Base-by-base conservation (phyloP, 2,888 invertebrate species). In the Dione juno region DNA sequence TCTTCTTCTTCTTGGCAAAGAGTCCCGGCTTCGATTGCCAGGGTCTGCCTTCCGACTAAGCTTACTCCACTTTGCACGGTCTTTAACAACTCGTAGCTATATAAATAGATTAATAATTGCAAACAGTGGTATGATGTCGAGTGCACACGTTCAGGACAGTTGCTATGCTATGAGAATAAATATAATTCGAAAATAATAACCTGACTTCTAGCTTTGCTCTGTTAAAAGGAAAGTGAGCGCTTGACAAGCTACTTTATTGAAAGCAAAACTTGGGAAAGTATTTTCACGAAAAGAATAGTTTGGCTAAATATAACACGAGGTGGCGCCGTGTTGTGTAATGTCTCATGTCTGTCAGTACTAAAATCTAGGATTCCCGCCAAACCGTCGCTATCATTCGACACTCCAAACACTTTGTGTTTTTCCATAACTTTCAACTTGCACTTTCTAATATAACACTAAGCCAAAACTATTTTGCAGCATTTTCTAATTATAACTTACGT, bases 271-370 rank as follows among this genome's bases (percentile, higher is more conserved):
- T 65, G 53, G 64, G 68, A 69, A 74, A 70, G 69, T 71, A 75
- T 74, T 72, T 75, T 73, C 71, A 75, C 78, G 78, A 79, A 79
- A 81, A 80, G 77, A 79, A 75, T 74, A 76, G 77, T 70, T 73
- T 79, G 77, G 73, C 79, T 76, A 74, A 69, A 72, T 69, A 74
- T 72, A 69, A 74, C 77, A 74, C 77, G 78, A 82, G 82, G 81
- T 81, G 84, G 83, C 84, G 82, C 79, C 78, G 71, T 58, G 64
- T 77, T 75, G 75, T 77, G 79, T 75, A 79, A 81, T 76, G 78
- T 80, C 80, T 75, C 78, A 81, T 76, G 78, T 80, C 80, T 82
- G 81, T 82, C 82, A 84, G 76, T 66, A 72, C 77, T 75, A 68
- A 69, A 77, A 80, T 75, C 78, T 78, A 77, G 71, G 67, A 66